These are phyloP conservation scores for Pangasius sanitwongsei DNA, from an alignment of 2,797 vertebrate species.

Conservation along the genomic window DNA sequence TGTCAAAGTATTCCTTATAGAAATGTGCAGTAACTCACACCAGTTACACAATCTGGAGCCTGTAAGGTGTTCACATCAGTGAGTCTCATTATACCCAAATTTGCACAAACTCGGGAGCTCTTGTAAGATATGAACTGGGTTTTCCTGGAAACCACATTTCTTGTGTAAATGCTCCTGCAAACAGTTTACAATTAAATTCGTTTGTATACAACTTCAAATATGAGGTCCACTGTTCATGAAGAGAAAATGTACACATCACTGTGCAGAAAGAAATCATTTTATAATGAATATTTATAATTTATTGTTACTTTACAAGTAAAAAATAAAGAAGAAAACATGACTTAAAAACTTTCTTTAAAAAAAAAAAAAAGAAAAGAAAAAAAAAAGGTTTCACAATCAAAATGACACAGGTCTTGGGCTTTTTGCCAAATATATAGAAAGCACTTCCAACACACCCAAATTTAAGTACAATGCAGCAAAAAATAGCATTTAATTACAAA, in stretches of 20 bases:
- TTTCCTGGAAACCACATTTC: too few relatives aligned
- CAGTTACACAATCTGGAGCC: not conserved
- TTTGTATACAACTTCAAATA: not conserved
- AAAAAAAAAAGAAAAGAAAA: not conserved
- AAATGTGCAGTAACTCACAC: too few relatives aligned
- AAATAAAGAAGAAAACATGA: not conserved
- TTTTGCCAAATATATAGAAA: not conserved
- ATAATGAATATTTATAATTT: not conserved
- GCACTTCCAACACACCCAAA: not conserved
- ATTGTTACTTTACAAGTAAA: not conserved
- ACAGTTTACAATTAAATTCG: not conserved
- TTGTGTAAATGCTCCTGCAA: not conserved
- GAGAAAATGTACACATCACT: not conserved
- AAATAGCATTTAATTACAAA: constrained; percentile 5
- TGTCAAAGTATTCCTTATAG: too few relatives aligned
- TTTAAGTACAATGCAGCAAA: not conserved
- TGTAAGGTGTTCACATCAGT: not conserved
- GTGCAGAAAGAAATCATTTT: not conserved
- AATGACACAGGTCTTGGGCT: not conserved
- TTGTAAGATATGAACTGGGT: not conserved
- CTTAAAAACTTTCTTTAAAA: not conserved
- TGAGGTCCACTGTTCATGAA: not conserved
- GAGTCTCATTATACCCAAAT: not conserved
- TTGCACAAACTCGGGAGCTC: not conserved
- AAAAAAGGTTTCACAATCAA: not conserved